Base-by-base conservation (phyloP, 2,888 invertebrate species). In the Leptinotarsa peninsularis region DNA sequence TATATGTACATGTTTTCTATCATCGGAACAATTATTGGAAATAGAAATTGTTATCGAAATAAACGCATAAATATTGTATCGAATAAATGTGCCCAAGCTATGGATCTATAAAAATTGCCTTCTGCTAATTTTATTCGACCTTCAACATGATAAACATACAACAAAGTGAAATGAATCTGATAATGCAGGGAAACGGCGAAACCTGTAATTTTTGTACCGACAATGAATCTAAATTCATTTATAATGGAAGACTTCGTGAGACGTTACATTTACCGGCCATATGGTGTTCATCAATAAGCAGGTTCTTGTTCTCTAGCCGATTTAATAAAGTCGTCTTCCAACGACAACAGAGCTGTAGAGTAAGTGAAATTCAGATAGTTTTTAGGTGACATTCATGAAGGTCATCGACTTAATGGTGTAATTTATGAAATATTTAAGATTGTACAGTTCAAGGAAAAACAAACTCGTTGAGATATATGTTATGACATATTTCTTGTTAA, bases 351-450 rank as follows among this genome's bases (percentile, higher is more conserved):
- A 23, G 23, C 4, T 4, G 4, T 14, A 21, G 15, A 58, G 4
- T 23, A 14, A 58, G 18, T 54, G n/a, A 18, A 58, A 23, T 21
- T 14, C 14, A 23, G 14, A 58, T 17, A 52, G 4, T 52, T 52
- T 52, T 52, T 17, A 23, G 23, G 14, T 58, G 58, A 23, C 23
- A 58, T 21, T 23, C 21, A 58, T 58, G 18, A 58, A 23, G 58
- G 23, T 58, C 10, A 58, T 21, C 52, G 23, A 58, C 56, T 58
- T 18, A 10, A 58, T 58, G 18, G 56, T 21, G 21, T 58, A 21
- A 58, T 58, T 58, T 33, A 63, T 5, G 63, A 63, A 43, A 63
- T 63, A 63, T 14, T 63, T 63, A 3, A 63, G 63, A 63, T 63
- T 10, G 18, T 17, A 3, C 58, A 23, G 18, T 43, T 63, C 43